Percentiles rank a stretch among this genome's conserved stretches.
phyloP scores from a whole-genome alignment of 2,797 vertebrate species.

The Siniperca scherzeri region DNA sequence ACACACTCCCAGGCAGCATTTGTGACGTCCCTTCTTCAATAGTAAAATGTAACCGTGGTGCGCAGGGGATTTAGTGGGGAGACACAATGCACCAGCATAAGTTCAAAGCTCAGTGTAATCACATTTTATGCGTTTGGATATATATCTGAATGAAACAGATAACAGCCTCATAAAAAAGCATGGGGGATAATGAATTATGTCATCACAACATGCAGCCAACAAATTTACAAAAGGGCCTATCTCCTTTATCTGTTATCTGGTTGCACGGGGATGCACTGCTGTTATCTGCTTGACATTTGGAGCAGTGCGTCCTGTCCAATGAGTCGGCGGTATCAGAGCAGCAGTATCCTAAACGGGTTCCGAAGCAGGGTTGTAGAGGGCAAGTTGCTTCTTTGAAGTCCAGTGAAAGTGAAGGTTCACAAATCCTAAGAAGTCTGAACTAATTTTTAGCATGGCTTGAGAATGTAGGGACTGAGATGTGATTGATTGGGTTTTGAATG shows the following conservation, averaged over 20 bases:
- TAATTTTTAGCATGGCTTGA: conserved; percentile 38
- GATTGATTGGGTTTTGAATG: conserved; percentile 29
- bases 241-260: conserved; percentile 70
- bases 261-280: conserved; percentile 32
- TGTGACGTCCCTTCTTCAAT: conserved; percentile 28
- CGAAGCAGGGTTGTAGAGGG: conserved; percentile 22
- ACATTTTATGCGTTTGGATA: conserved; percentile 72
- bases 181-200: conserved; percentile 76
- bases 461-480: conserved; percentile 11
- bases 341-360: conserved; percentile 40
- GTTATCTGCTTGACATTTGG: conserved; percentile 72
- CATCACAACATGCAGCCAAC: conserved; percentile 69
- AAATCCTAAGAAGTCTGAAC: conserved; percentile 46
- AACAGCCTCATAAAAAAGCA: conserved; percentile 71
- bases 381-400: conserved; percentile 54
- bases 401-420: conserved; percentile 15
- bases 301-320: conserved; percentile 65
- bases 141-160: conserved; percentile 74
- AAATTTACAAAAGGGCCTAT: conserved; percentile 67
- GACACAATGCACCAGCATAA: conserved; percentile 47
- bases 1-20: conserved; percentile 17
- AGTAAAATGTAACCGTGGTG: conserved; percentile 38
- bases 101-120: conserved; percentile 77
- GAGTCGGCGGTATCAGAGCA: conserved; percentile 62
- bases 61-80: conserved; percentile 60